phyloP scores from a whole-genome alignment of 2,113 vertebrate species.

The Uria aalge region DNA sequence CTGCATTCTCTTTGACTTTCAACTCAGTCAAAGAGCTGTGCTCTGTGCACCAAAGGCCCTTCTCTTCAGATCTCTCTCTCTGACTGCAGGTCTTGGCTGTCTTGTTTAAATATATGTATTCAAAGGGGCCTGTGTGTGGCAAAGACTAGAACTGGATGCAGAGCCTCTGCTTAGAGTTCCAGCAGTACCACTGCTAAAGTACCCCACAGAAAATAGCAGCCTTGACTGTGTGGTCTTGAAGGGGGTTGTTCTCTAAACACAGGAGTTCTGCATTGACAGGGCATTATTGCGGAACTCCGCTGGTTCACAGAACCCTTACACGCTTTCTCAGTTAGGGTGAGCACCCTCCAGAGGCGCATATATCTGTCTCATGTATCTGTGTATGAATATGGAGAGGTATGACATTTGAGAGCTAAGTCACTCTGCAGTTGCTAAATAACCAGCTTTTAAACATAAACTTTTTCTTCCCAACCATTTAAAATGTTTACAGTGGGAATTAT shows the following conservation, averaged over 20 bases:
- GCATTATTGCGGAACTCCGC: not conserved
- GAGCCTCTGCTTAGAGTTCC: not conserved
- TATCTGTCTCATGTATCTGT: fast-evolving
- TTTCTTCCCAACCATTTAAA: not conserved
- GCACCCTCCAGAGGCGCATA: not conserved
- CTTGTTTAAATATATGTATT: not conserved
- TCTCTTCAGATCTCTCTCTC: conserved; percentile 5
- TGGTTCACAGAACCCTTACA: not conserved
- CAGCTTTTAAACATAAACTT: not conserved
- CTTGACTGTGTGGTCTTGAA: not conserved
- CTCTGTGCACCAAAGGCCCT: not conserved
- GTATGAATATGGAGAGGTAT: not conserved
- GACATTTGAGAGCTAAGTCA: not conserved
- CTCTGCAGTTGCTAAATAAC: not conserved
- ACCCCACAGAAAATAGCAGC: not conserved
- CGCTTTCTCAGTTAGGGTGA: not conserved
- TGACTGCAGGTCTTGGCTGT: not conserved
- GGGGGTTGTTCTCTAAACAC: not conserved
- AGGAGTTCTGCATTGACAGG: not conserved
- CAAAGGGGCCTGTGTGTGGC: not conserved
- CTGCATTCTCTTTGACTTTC: conserved; percentile 36
- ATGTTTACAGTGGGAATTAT: not conserved
- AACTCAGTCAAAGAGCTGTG: not conserved
- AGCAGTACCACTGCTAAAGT: not conserved
- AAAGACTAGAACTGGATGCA: not conserved